Evolutionary conservation across 1,140 invertebrate species (phyloP).

Genomic region (Aphaenogaster rudis): DNA sequence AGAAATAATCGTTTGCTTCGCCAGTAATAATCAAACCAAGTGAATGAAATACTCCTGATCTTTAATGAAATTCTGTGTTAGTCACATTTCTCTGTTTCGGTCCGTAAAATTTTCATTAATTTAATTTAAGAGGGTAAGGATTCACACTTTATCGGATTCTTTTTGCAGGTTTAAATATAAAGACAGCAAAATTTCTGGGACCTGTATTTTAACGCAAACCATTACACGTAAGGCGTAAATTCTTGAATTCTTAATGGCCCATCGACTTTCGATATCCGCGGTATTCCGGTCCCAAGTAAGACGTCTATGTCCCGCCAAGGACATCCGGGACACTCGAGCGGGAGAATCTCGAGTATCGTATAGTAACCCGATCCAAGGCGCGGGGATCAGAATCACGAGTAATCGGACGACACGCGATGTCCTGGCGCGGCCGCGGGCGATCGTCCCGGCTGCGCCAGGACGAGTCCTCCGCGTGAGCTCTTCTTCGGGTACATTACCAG

Average conservation of each 20-base stretch:
- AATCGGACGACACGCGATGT: slow-evolving; percentile 61
- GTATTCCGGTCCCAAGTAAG: slow-evolving; percentile 52
- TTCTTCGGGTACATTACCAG: slow-evolving; percentile 81
- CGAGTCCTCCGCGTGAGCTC: slow-evolving; percentile 55
- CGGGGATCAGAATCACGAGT: slow-evolving; percentile 63
- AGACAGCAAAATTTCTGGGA: neutral
- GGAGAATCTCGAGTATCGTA: slow-evolving; percentile 52
- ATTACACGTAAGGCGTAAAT: neutral
- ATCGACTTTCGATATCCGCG: slow-evolving; percentile 16
- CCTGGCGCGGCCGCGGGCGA: slow-evolving; percentile 6
- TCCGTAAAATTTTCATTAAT: neutral
- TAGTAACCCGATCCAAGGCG: slow-evolving; percentile 69
- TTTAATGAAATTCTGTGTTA: neutral
- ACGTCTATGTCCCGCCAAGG: slow-evolving; percentile 66
- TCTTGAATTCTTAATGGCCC: neutral
- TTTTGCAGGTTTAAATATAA: neutral
- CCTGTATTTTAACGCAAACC: neutral
- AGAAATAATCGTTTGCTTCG: too few relatives aligned
- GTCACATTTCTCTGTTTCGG: neutral
- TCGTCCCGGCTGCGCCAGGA: slow-evolving; percentile 11
- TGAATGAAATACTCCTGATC: neutral
- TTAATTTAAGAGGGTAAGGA: neutral
- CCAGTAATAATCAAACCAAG: neutral
- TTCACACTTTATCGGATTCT: neutral
- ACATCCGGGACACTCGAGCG: slow-evolving; percentile 43